phyloP scores from a whole-genome alignment of 1,140 invertebrate genomes.

The Sinella curviseta region DNA sequence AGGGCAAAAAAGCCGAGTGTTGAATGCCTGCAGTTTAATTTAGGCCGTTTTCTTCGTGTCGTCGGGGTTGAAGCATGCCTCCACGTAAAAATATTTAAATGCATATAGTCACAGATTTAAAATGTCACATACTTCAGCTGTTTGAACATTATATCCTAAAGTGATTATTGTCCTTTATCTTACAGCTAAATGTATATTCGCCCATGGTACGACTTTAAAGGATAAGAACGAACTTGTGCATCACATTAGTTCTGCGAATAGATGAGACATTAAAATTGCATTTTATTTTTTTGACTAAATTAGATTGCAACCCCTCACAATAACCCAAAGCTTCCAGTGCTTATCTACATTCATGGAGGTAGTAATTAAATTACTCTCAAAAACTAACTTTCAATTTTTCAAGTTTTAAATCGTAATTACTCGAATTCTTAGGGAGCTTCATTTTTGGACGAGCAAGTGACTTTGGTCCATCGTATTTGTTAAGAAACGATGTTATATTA shows the following conservation, averaged over 20 bases:
- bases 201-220: not conserved
- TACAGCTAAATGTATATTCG: slow-evolving; percentile 4
- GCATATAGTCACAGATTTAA: no score
- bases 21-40: not conserved
- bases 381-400: not conserved
- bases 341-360: slow-evolving; percentile 41
- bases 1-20: not conserved
- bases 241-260: no score
- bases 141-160: not conserved
- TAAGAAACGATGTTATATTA: slow-evolving; percentile 55
- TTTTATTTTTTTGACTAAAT: no score
- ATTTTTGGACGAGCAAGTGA: slow-evolving; percentile 30
- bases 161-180: not conserved
- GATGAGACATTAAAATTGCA: not conserved
- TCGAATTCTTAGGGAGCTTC: not conserved
- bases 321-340: slow-evolving; percentile 32
- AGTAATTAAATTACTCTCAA: not conserved
- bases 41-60: not conserved
- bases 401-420: not conserved
- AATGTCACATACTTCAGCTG: no score
- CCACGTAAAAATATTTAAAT: not conserved
- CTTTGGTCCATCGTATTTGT: slow-evolving; percentile 52
- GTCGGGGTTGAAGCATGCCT: not conserved
- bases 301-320: not conserved
- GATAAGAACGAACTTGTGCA: not conserved